Evolutionary conservation across 1,140 invertebrate genomes (phyloP), one percentile per base, ranked within the genome.

Genomic region (Meloidogyne chitwoodi): DNA sequence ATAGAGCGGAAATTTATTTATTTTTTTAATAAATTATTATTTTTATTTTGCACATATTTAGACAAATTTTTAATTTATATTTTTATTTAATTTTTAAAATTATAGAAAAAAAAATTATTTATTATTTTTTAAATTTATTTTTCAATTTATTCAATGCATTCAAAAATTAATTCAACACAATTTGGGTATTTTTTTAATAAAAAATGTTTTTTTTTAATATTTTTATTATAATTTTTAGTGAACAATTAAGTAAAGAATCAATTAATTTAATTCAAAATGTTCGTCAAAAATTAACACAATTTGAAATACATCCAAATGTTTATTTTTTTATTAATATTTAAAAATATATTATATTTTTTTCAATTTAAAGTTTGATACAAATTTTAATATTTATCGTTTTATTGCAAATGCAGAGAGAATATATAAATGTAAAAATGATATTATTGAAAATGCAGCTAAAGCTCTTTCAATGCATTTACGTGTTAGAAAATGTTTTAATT

Each of bases 351-450:
- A 19, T 64, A 27, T 68, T 70, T 5, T 38, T 6, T 69, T 75
- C 61, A 63, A 0, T 31, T 72, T 84, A 71, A 65, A 86, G 83
- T 86, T 85, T 68, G 80, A 86, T 70, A 85, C 81, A 8, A 86
- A 86, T 63, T 86, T 86, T 83, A 86, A 86, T 71, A 78, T 86
- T 26, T 87, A 83, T 69, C 85, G 85, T 22, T 86, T 86, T 70
- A 62, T 86, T 27, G 48, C 87, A 67, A 77, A 79, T 65, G 79
- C 85, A 16, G 85, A 87, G 68, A 44, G 83, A 41, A 62, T 65
- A 12, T 71, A 79, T 74, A 83, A 82, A 48, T 83, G 73, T 44
- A 71, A 77, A 26, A 80, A 82, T 29, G 85, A 86, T 10, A 76
- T 86, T 66, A 75, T 86, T 24, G 84, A 86, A 62, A 29, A 67